Base-by-base conservation (phyloP, 1,140 invertebrate genomes). In the Aphelinus certus region DNA sequence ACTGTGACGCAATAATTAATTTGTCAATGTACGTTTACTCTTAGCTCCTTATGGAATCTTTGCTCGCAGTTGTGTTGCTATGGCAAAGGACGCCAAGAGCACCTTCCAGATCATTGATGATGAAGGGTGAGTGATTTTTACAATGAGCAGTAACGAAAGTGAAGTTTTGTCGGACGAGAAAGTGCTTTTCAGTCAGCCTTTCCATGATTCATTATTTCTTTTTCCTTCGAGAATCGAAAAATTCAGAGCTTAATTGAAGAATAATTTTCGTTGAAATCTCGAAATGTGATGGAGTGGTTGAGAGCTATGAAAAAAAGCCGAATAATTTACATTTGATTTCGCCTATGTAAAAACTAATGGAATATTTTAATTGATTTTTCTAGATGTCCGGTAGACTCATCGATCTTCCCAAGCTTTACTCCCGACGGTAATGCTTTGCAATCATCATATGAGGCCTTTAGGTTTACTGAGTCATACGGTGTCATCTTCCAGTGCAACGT, bases 401-500 rank as follows among this genome's bases (percentile, higher is more conserved):
- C 92, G 53, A 97, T 98, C 78, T 98, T 98, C 91, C 96, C 96
- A 3, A 94, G 92, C 49, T 97, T 97, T 86, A 93, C 92, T 49
- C 93, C 94, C 53, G 95, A 96, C 79, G 95, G 94, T 63, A 96
- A 94, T 83, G 95, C 96, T 0, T 87, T 98, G 69, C 95, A 97
- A 82, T 96, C 95, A 0, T 91, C 95, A 62, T 98, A 97, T 82
- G 96, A 98, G 88, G 96, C 96, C 1, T 98, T 98, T 89, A 91
- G 96, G 80, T 97, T 98, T 83, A 98, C 96, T 0, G 96, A 98
- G 84, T 97, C 96, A 43, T 98, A 97, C 78, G 96, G 96, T 26
- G 96, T 98, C 60, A 98, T 98, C 83, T 98, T 98, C 92, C 96
- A 98, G 84, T 98, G 96, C 86, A 98, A 98, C 84, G 96, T 98